Base-by-base conservation (phyloP, 1,140 invertebrate species). In the Druon quercuslanigerum region DNA sequence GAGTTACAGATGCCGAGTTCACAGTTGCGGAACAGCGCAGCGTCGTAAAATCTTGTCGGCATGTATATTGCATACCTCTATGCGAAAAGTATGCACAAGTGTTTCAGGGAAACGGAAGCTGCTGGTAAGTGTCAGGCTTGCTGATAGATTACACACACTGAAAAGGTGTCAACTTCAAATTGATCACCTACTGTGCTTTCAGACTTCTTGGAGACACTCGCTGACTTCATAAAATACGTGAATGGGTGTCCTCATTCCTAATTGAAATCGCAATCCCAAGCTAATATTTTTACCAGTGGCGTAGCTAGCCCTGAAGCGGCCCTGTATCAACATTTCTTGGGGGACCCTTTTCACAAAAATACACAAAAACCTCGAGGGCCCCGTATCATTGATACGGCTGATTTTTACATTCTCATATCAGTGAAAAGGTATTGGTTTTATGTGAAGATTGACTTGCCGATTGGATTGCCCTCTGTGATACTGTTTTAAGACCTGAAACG, bases 111-210 rank as follows among this genome's bases (percentile, higher is more conserved):
- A 78, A 71, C 71, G 60, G 25, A 72, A 72, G 73, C 50, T 51
- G 19, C 20, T 71, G 70, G 46, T 71, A 66, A 71, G 76, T 79
- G 78, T 82, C 78, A 81, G 20, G 72, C 72, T 52, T 56, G 78
- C 75, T 84, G 82, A 85, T 84, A 81, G 82, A 85, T 85, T 83
- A 79, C 57, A 54, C 72, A 74, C 16, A 17, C 12, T 14, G 79
- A 57, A 83, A 76, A 72, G 66, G 56, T 79, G 81, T 82, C 83
- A 79, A 79, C 60, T 78, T 79, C 79, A 75, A 76, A 84, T 82
- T 82, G 74, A 84, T 84, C 83, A 81, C 75, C 75, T 51, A 40
- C 60, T 40, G 20, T 33, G 25, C 12, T 66, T 33, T 7, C 12
- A 33, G 57, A 66, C 57, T 20, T 40, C 3, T 25, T 3, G 57